Evolutionary conservation across 2,797 vertebrate genomes (phyloP).

Genomic region (Benthosema pterotum): DNA sequence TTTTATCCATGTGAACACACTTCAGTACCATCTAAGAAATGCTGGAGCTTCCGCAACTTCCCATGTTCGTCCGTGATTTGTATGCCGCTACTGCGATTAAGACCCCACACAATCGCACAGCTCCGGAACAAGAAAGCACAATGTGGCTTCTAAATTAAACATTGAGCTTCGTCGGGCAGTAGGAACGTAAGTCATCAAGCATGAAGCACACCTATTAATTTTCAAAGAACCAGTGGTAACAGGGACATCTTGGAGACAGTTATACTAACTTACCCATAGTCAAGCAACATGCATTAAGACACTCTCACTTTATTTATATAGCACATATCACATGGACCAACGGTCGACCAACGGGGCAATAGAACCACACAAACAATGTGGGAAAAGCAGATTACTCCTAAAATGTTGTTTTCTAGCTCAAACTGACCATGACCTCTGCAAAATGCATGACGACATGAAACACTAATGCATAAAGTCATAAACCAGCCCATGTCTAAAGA

Average conservation of each 20-base stretch:
- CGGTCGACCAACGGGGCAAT: too few relatives aligned
- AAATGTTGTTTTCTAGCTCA: slow-evolving; percentile 8
- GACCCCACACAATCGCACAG: slow-evolving; percentile 66
- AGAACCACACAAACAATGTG: too few relatives aligned
- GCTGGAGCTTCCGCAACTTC: slow-evolving; percentile 48
- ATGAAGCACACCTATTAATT: slow-evolving; percentile 79
- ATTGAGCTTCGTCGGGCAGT: slow-evolving; percentile 72
- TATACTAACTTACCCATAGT: slow-evolving; percentile 50
- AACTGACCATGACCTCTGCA: slow-evolving; percentile 4
- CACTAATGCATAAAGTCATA: slow-evolving; percentile 31
- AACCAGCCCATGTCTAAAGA: slow-evolving; percentile 57
- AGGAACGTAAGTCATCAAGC: slow-evolving; percentile 79
- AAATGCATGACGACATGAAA: slow-evolving; percentile 28
- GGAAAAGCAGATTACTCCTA: slow-evolving; percentile 7
- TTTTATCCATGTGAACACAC: slow-evolving; percentile 36
- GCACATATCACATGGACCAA: too few relatives aligned
- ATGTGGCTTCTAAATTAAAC: slow-evolving; percentile 77
- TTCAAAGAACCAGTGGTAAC: slow-evolving; percentile 74
- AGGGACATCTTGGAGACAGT: slow-evolving; percentile 64
- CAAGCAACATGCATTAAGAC: slow-evolving; percentile 43
- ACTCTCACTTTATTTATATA: too few relatives aligned
- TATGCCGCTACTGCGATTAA: slow-evolving; percentile 69
- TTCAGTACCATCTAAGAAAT: slow-evolving; percentile 19
- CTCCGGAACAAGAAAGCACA: slow-evolving; percentile 71
- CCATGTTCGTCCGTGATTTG: slow-evolving; percentile 61